phyloP scores from a whole-genome alignment of 2,113 vertebrate species.

The Paramisgurnus dabryanus region DNA sequence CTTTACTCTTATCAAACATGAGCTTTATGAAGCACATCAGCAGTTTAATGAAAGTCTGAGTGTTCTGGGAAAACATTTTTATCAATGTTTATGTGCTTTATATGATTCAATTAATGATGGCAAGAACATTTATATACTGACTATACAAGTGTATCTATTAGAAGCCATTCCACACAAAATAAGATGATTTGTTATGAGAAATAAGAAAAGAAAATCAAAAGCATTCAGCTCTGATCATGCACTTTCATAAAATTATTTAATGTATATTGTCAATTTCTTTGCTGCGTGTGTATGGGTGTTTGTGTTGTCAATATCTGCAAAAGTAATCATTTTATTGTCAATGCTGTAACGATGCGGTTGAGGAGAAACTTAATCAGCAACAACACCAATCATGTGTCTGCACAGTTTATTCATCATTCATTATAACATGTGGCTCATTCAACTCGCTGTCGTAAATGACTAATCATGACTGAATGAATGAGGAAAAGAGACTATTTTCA shows the following conservation, averaged over 20 bases:
- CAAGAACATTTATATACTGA: neutral
- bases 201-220: neutral
- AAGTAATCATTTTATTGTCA: constrained; percentile 45
- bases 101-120: constrained; percentile 9
- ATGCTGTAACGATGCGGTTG: constrained; percentile 21
- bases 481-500: constrained; percentile 28
- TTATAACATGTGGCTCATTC: constrained; percentile 10
- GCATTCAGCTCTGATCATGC: neutral
- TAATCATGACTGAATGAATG: constrained; percentile 35
- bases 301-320: constrained; percentile 24
- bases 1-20: neutral
- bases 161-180: neutral
- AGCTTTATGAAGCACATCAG: constrained; percentile 25
- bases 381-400: constrained; percentile 31
- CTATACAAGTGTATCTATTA: neutral
- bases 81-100: constrained; percentile 40
- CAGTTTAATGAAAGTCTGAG: constrained; percentile 28
- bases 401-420: constrained; percentile 43
- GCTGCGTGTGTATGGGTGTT: neutral
- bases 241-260: neutral
- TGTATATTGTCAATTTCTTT: neutral
- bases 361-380: constrained; percentile 27
- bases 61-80: constrained; percentile 18
- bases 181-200: no score
- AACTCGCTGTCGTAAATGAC: constrained; percentile 27